phyloP scores from a whole-genome alignment of 2,113 vertebrate species.

The Athene cunicularia region DNA sequence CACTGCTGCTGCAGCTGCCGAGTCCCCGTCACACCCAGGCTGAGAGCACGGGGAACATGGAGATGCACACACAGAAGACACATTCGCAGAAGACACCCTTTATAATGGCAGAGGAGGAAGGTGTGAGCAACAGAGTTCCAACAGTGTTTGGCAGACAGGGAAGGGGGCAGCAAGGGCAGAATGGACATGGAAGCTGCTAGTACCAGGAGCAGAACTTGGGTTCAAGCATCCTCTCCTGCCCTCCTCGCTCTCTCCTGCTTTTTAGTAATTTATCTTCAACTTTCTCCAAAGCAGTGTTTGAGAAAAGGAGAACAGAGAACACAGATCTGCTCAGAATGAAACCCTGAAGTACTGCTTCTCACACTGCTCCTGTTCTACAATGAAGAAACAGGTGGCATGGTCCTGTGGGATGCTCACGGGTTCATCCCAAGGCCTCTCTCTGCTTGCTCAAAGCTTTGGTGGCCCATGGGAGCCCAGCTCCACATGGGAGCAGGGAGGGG shows the following conservation, averaged over 20 bases:
- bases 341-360: background rate
- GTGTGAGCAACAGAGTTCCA: background rate
- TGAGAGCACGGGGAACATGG: background rate
- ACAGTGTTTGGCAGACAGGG: background rate
- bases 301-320: background rate
- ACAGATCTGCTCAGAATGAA: background rate
- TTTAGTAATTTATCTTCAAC: background rate
- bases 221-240: background rate
- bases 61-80: background rate
- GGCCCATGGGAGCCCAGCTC: background rate
- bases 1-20: background rate
- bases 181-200: background rate
- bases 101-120: background rate
- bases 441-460: background rate
- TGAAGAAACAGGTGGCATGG: background rate
- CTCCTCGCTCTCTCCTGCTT: background rate
- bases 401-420: rapidly evolving
- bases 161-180: background rate
- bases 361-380: background rate
- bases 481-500: background rate
- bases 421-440: background rate
- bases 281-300: background rate
- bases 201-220: background rate
- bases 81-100: background rate
- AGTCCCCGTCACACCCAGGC: background rate